Base-by-base conservation (phyloP, 1,140 invertebrate genomes). In the Nylanderia fulva region DNA sequence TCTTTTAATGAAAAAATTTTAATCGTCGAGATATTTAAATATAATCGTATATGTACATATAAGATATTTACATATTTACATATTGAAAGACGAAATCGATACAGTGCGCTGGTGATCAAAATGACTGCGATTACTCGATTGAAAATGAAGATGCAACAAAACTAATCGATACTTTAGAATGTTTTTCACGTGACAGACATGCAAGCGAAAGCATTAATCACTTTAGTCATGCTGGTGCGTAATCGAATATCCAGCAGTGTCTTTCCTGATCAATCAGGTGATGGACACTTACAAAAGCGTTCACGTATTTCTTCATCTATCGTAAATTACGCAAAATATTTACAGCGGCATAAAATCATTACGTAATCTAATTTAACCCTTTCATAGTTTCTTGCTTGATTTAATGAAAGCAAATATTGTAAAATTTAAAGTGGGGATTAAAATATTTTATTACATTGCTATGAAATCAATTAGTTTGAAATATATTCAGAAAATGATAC, bases 221-320 rank as follows among this genome's bases (percentile, higher is more conserved):
- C 63, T 88, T 89, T 72, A 61, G n/a, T 88, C 87, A 88, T 88
- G 66, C 93, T 93, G 84, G 88, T 89, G 87, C 86, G 83, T 85
- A 71, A 36, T 88, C 58, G 88, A 18, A 39, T 45, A 60, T 85
- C 71, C 84, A 87, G 75, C 60, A 54, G 86, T 88, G 86, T 88
- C 69, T 66, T 68, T 85, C 86, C 86, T 88, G 86, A 88, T 75
- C 83, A 74, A 71, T 82, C 86, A 82, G 86, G 83, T 56, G 87
- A 29, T 88, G 71, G 86, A 88, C 87, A 88, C 87, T 77, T 61
- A 82, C 11, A 15, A 27, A 88, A 88, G 86, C 86, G 27, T 84
- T 82, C 18, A 29, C 13, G 39, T 64, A 60, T 64, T 79, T 39
- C 71, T 58, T 68, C 48, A 64, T 75, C 68, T 85, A 87, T 45